Evolutionary conservation across 2,888 invertebrate genomes (phyloP).

Genomic region (Zhuqinia jingwanae): DNA sequence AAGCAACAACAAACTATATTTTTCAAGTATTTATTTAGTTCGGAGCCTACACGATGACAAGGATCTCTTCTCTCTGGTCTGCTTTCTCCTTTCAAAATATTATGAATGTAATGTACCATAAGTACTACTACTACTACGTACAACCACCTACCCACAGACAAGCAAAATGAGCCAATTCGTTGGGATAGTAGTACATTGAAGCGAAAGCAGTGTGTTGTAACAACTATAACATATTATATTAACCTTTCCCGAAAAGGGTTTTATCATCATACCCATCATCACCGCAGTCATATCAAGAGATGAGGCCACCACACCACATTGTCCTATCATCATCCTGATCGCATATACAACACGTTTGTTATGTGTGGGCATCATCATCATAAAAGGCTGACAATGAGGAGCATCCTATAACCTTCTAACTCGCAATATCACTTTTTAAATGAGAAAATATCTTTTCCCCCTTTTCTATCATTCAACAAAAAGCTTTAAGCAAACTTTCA

Average conservation of each 20-base stretch:
- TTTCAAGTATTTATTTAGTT: conserved; percentile 31
- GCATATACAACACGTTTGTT: conserved; percentile 37
- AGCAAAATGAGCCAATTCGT: conserved; percentile 42
- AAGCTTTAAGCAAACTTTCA: conserved; percentile 50
- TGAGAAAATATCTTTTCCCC: conserved; percentile 52
- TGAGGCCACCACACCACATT: conserved; percentile 14
- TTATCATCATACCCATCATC: conserved; percentile 34
- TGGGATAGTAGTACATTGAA: conserved; percentile 35
- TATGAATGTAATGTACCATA: neutral
- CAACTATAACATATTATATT: too few species aligned
- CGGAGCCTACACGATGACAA: conserved; percentile 9
- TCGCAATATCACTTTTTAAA: conserved; percentile 52
- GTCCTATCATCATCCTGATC: conserved; percentile 32
- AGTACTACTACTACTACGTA: neutral
- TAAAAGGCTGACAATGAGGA: conserved; percentile 47
- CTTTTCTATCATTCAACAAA: conserved; percentile 49
- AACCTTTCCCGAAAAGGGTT: conserved; percentile 25
- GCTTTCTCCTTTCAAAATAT: conserved; percentile 20
- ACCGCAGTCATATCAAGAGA: conserved; percentile 16
- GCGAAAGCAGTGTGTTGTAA: too few species aligned
- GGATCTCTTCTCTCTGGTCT: neutral
- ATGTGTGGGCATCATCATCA: conserved; percentile 34
- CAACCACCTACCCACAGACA: conserved; percentile 6
- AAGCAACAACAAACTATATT: too few species aligned
- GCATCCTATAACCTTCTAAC: conserved; percentile 6